Evolutionary conservation across 2,797 vertebrate species (phyloP).

Genomic region (Myripristis jacobus): DNA sequence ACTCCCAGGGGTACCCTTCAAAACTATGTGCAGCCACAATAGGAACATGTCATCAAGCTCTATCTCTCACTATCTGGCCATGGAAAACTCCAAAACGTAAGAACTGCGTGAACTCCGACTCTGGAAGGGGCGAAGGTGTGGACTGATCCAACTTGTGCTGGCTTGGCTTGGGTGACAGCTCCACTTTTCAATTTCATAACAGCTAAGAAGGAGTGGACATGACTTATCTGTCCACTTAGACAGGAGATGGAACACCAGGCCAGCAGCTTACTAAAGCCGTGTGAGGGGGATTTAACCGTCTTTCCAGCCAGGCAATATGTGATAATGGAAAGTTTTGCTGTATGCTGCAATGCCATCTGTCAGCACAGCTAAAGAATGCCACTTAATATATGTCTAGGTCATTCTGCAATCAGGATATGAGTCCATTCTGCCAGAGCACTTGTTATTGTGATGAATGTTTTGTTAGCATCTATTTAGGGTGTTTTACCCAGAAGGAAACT

Average conservation of each 20-base stretch:
- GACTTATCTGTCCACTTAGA: conserved; percentile 8
- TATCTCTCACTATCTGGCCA: neutral
- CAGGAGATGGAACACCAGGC: neutral
- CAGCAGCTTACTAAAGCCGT: neutral
- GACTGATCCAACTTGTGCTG: neutral
- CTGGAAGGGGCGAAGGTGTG: neutral
- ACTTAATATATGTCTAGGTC: neutral
- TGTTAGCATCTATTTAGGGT: conserved; percentile 53
- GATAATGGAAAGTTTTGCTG: neutral
- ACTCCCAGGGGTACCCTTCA: neutral
- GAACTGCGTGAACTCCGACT: conserved; percentile 2
- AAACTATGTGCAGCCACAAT: neutral
- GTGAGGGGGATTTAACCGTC: conserved; percentile 1
- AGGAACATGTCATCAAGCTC: neutral
- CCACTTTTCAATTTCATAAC: conserved; percentile 4
- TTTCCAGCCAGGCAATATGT: neutral
- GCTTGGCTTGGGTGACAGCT: neutral
- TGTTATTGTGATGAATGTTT: conserved; percentile 27
- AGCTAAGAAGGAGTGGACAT: neutral
- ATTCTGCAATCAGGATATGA: neutral
- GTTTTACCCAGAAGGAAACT: conserved; percentile 23
- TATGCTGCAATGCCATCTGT: neutral
- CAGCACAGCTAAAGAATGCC: neutral
- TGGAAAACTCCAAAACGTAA: neutral
- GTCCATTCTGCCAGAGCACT: conserved; percentile 18